phyloP scores from a whole-genome alignment of 2,113 vertebrate genomes.

The Grallaria varia region DNA sequence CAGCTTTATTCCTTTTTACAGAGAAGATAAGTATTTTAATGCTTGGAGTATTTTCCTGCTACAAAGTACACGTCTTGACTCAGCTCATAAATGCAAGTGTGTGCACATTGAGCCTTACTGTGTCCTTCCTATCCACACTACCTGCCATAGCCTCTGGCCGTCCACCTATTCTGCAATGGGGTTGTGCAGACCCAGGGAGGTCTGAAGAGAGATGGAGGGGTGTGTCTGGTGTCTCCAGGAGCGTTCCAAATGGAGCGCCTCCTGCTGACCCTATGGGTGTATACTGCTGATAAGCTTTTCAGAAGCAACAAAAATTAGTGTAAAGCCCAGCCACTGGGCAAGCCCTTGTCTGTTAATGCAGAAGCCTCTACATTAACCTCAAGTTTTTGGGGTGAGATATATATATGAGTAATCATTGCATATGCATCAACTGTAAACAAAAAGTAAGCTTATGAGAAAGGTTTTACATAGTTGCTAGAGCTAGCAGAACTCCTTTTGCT shows the following conservation, averaged over 20 bases:
- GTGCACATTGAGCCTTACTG: background rate
- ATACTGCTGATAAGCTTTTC: background rate
- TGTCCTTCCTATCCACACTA: background rate
- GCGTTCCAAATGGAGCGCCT: background rate
- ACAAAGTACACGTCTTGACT: background rate
- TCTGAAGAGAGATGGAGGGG: background rate
- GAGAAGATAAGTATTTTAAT: background rate
- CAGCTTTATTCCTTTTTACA: background rate
- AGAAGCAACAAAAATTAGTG: background rate
- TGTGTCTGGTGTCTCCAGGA: background rate
- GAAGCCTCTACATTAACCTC: background rate
- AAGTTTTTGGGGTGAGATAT: background rate
- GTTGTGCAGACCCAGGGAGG: background rate
- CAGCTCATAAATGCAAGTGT: background rate
- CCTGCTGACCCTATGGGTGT: background rate
- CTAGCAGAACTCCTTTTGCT: background rate
- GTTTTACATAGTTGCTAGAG: background rate
- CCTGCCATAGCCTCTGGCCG: fast-evolving
- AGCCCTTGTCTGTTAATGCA: background rate
- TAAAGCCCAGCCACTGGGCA: background rate
- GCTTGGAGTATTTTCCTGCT: background rate
- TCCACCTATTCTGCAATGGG: background rate
- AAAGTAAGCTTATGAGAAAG: background rate
- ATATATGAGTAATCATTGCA: fast-evolving
- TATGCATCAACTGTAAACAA: background rate